Base-by-base conservation (phyloP, 2,888 invertebrate genomes). In the Arge pagana region DNA sequence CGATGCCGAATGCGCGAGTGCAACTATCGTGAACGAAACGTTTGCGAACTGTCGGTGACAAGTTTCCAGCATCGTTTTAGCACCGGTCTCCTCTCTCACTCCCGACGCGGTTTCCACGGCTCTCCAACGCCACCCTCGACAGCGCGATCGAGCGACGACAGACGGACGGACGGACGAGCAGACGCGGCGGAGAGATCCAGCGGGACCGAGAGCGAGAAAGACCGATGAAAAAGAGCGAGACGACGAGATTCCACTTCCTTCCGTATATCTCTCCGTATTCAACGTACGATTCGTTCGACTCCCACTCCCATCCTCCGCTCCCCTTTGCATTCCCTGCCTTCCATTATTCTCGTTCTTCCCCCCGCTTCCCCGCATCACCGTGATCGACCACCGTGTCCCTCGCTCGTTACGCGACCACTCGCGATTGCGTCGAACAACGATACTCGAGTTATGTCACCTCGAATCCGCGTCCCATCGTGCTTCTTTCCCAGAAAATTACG, bases 161-260 rank as follows among this genome's bases (percentile, higher is more conserved):
- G n/a, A n/a, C n/a, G n/a, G n/a, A n/a, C n/a, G n/a, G n/a, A n/a
- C n/a, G n/a, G n/a, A n/a, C n/a, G n/a, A n/a, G n/a, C n/a, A n/a
- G n/a, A n/a, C n/a, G n/a, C n/a, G n/a, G n/a, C n/a, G n/a, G n/a
- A n/a, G n/a, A n/a, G n/a, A n/a, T n/a, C n/a, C n/a, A n/a, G n/a
- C n/a, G n/a, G n/a, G n/a, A n/a, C n/a, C n/a, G n/a, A n/a, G n/a
- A n/a, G n/a, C n/a, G n/a, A n/a, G n/a, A n/a, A n/a, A n/a, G n/a
- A n/a, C n/a, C n/a, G n/a, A n/a, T n/a, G n/a, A n/a, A n/a, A n/a
- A n/a, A n/a, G n/a, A n/a, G n/a, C n/a, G n/a, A n/a, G n/a, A n/a
- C n/a, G n/a, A n/a, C n/a, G n/a, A n/a, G n/a, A n/a, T n/a, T n/a
- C 45, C 45, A 72, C 71, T 72, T 72, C 72, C 72, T 72, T 72